Conservation (phyloP, 2,113 vertebrate species). For the Gnathonemus longibarbis region DNA sequence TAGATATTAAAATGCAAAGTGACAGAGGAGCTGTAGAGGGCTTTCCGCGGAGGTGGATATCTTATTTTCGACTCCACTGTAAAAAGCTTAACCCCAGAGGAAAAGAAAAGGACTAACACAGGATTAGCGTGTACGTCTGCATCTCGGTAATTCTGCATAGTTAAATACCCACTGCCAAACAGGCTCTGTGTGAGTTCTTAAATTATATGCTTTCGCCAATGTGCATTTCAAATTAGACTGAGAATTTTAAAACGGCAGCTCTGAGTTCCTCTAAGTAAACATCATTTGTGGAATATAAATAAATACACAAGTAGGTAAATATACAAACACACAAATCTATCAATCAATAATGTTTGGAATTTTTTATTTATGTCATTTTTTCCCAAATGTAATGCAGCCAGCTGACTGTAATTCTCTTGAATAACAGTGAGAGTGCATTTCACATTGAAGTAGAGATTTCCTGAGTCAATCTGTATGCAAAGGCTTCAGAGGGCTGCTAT, state of each 20-base stretch:
- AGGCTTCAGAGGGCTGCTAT: not conserved
- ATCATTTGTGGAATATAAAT: not conserved
- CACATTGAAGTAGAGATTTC: not conserved
- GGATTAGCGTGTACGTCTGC: not conserved
- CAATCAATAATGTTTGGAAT: not conserved
- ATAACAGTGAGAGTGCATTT: not conserved
- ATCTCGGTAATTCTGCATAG: not conserved
- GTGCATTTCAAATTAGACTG: not conserved
- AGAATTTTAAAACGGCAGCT: not conserved
- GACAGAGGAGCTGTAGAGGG: not conserved
- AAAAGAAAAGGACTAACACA: not conserved
- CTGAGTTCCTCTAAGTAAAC: not conserved
- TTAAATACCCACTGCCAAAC: slow-evolving; percentile 5
- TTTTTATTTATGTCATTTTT: not conserved
- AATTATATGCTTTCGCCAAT: slow-evolving; percentile 1
- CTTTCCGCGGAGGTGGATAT: not conserved
- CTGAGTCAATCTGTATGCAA: not conserved
- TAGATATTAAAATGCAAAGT: not conserved
- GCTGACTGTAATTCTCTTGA: not conserved
- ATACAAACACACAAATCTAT: not conserved
- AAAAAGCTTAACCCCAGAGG: not conserved
- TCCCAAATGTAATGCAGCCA: not conserved
- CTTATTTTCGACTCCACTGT: not conserved
- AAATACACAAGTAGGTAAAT: not conserved
- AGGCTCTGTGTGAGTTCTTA: not conserved